phyloP scores from a whole-genome alignment of 2,797 vertebrate genomes.

The Xenentodon cancila region DNA sequence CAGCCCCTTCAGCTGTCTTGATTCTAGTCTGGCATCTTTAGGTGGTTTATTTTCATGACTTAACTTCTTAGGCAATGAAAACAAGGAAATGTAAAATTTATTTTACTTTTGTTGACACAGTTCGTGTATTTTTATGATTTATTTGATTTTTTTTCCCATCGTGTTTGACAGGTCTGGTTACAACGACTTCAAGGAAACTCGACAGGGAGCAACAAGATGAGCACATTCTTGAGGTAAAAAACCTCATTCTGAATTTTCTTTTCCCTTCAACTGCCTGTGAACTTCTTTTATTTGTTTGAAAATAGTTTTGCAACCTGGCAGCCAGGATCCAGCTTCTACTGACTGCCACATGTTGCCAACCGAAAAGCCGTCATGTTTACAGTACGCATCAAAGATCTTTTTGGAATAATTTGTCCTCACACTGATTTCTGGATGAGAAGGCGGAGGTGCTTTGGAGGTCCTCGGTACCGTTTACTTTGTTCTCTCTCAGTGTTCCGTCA shows the following conservation, averaged over 20 bases:
- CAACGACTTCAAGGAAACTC: constrained; percentile 94
- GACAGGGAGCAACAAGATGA: constrained; percentile 96
- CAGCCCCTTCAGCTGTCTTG: too few relatives aligned
- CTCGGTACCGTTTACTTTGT: constrained; percentile 76
- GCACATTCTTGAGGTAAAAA: constrained; percentile 94
- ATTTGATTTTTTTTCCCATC: constrained; percentile 15
- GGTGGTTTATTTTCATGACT: background rate
- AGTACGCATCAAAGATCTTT: constrained; percentile 32
- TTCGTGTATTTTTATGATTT: background rate
- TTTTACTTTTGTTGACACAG: background rate
- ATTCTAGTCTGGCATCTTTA: too few relatives aligned
- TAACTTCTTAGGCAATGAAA: too few relatives aligned
- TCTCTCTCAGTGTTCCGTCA: constrained; percentile 76
- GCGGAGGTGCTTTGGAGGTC: constrained; percentile 53
- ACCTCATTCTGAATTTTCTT: constrained; percentile 24
- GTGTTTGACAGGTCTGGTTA: constrained; percentile 87
- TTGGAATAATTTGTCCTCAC: constrained; percentile 49
- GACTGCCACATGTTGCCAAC: constrained; percentile 38
- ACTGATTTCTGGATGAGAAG: constrained; percentile 56
- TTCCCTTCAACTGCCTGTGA: background rate
- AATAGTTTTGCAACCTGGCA: constrained; percentile 13
- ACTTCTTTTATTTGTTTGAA: constrained; percentile 21
- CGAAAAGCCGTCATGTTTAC: constrained; percentile 27
- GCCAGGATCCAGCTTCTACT: constrained; percentile 33
- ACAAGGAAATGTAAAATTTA: background rate